Evolutionary conservation across 2,888 invertebrate species (phyloP).

Genomic region (Sarcophaga caerulescens): DNA sequence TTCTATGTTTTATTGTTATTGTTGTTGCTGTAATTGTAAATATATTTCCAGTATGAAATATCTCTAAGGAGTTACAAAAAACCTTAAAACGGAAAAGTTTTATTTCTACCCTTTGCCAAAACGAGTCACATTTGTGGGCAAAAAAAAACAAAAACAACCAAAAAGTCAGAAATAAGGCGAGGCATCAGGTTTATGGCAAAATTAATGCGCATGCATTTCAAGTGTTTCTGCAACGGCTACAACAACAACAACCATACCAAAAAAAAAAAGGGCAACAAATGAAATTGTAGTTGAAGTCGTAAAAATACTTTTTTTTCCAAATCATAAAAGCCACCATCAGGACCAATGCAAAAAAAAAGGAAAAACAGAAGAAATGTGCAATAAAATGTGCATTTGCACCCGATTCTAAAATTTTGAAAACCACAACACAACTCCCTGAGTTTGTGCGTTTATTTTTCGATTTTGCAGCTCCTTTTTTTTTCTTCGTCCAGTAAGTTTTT

Average conservation of each 20-base stretch:
- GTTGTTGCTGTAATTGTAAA: conserved; percentile 15
- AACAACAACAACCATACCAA: conserved; percentile 18
- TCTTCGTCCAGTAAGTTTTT: background rate
- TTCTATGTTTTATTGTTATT: conserved; percentile 6
- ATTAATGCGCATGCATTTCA: conserved; percentile 65
- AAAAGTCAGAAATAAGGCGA: conserved; percentile 60
- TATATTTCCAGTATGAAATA: conserved; percentile 35
- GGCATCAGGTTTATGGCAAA: conserved; percentile 61
- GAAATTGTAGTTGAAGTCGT: conserved; percentile 45
- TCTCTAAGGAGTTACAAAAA: conserved; percentile 62
- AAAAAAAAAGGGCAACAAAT: conserved; percentile 52
- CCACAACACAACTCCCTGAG: conserved; percentile 14
- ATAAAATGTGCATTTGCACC: conserved; percentile 58
- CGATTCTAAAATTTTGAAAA: conserved; percentile 10
- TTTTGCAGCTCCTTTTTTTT: too few relatives aligned
- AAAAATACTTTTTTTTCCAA: conserved; percentile 35
- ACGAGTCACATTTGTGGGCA: background rate
- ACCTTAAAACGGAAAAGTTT: conserved; percentile 19
- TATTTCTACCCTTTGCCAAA: conserved; percentile 12
- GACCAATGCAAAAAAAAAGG: conserved; percentile 9
- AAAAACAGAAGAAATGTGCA: conserved; percentile 58
- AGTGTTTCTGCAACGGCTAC: conserved; percentile 43
- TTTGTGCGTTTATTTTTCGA: conserved; percentile 6
- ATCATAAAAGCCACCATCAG: background rate
- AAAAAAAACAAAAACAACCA: conserved; percentile 14